phyloP scores from a whole-genome alignment of 2,797 vertebrate genomes.

The Phrynocephalus guinanensis region DNA sequence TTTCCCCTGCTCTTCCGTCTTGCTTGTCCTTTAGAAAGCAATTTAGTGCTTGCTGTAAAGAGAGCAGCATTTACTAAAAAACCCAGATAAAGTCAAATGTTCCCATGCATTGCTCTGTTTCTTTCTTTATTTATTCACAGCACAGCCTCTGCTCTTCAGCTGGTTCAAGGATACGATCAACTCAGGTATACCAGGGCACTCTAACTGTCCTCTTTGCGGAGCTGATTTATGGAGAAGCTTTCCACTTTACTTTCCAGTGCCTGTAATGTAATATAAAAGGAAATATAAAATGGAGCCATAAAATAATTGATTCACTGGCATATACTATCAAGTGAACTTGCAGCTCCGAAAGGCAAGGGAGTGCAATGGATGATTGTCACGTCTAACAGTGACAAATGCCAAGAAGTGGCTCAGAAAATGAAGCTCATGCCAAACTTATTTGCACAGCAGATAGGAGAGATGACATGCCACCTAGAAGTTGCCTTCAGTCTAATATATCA shows the following conservation, averaged over 20 bases:
- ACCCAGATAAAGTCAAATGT: slow-evolving; percentile 33
- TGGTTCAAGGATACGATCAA: slow-evolving; percentile 60
- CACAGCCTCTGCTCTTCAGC: slow-evolving; percentile 47
- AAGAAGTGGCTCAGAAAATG: slow-evolving; percentile 51
- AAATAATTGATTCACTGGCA: slow-evolving; percentile 74
- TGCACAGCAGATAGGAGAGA: slow-evolving; percentile 52
- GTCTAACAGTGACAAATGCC: slow-evolving; percentile 69
- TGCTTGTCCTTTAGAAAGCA: slow-evolving; percentile 2
- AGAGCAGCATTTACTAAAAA: slow-evolving; percentile 28
- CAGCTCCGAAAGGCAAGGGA: slow-evolving; percentile 64
- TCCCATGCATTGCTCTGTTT: slow-evolving; percentile 40
- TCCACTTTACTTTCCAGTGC: slow-evolving; percentile 54
- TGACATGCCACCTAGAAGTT: slow-evolving; percentile 34
- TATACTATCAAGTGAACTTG: slow-evolving; percentile 64
- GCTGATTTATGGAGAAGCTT: slow-evolving; percentile 64
- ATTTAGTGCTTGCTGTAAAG: slow-evolving; percentile 47
- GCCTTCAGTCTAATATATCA: slow-evolving; percentile 37
- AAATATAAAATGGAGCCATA: slow-evolving; percentile 69
- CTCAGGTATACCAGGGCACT: slow-evolving; percentile 39
- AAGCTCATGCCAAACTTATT: slow-evolving; percentile 61
- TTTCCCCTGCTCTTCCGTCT: accelerated
- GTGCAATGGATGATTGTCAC: slow-evolving; percentile 68
- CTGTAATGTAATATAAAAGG: slow-evolving; percentile 64
- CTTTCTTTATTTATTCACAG: slow-evolving; percentile 61
- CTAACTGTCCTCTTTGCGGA: slow-evolving; percentile 47